Percentiles rank a stretch among this genome's conserved stretches.
phyloP scores from a whole-genome alignment of 2,113 vertebrate species.

The Circaetus gallicus region DNA sequence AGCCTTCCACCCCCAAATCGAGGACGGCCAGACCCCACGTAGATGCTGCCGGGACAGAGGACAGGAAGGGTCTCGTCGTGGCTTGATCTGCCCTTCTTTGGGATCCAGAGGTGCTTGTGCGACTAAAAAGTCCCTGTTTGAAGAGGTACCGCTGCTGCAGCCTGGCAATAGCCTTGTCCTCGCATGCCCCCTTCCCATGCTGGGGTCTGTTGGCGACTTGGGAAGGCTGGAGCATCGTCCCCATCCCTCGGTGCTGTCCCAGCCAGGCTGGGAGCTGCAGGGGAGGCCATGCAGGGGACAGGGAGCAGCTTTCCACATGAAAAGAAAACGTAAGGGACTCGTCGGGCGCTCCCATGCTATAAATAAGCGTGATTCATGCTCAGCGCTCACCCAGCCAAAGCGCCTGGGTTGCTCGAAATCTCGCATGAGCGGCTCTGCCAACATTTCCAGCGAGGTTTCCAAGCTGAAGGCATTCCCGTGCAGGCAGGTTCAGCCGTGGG shows the following conservation, averaged over 20 bases:
- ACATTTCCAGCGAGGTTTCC: constrained; percentile 57
- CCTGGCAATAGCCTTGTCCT: neutral
- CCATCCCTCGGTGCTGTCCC: neutral
- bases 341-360: neutral
- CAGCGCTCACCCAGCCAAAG: neutral
- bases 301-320: neutral
- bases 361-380: constrained; percentile 56
- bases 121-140: neutral
- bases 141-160: rapidly evolving
- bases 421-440: constrained; percentile 7
- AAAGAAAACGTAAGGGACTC: neutral
- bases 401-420: neutral
- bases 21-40: rapidly evolving
- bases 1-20: neutral
- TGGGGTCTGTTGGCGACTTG: neutral
- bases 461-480: constrained; percentile 17
- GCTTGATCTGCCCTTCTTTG: neutral
- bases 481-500: constrained; percentile 40
- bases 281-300: neutral
- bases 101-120: neutral
- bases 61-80: rapidly evolving
- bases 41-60: neutral
- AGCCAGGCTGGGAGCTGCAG: neutral
- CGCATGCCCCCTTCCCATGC: neutral
- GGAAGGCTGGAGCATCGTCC: neutral